Base-by-base conservation (phyloP, 2,113 vertebrate species). In the Rhizomys pruinosus region DNA sequence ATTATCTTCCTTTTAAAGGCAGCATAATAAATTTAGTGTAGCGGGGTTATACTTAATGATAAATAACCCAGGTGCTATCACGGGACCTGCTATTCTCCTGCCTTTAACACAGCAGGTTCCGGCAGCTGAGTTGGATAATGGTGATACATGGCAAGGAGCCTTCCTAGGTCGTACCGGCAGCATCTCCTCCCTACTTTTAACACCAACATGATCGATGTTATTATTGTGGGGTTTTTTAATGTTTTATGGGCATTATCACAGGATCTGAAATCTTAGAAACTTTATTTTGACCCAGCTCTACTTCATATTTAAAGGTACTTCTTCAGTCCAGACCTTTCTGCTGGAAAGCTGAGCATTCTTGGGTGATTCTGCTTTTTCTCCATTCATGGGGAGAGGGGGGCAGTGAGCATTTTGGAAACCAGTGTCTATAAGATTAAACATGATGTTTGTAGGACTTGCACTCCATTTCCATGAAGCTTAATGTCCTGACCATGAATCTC, bases 21-120 rank as follows among this genome's bases (percentile, higher is more conserved):
- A 90, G 98, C 97, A 98, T 98, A 98, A 98, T 98, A 98, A 98
- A 98, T 98, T 92, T 93, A 97, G 97, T 98, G 97, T 97, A 93
- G 97, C 96, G 19, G 97, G 97, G 97, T 98, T 98, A 97, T 97
- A 97, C 98, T 98, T 98, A 98, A 98, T 98, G 98, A 98, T 98
- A 98, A 98, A 98, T 98, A 98, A 98, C 98, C 98, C 98, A 98
- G 98, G 98, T 98, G 98, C 98, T 98, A 90, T 98, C 95, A 80
- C 77, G 96, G 97, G 98, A 98, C 97, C 97, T 96, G 97, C 97
- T 95, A 95, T 96, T 98, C 95, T 98, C 97, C 97, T 96, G 98
- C 97, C 98, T 98, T 97, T 97, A 98, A 97, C 98, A 97, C 98
- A 98, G 98, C 98, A 97, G 98, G 98, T 98, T 98, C 95, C 97